A percentile compares a stretch with the other conserved stretches of the same genome.
These are phyloP conservation scores for Bombus impatiens DNA, from an alignment of 1,140 invertebrate genomes.

Conservation along the genomic window DNA sequence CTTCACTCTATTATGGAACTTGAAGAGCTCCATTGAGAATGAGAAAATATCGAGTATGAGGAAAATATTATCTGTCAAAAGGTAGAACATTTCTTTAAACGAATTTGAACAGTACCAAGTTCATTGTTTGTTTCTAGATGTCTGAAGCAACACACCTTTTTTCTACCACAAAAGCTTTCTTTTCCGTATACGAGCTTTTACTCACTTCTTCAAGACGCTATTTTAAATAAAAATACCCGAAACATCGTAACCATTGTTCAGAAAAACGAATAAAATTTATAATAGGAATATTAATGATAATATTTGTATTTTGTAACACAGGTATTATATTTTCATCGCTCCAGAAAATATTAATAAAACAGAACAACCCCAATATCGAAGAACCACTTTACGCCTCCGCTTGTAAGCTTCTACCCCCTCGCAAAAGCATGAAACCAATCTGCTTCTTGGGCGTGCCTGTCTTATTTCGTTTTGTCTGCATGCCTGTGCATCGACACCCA, in stretches of 20 bases:
- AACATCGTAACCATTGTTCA: no score
- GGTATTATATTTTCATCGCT: neutral
- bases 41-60: no score
- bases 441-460: neutral
- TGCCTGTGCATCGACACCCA: conserved; percentile 33
- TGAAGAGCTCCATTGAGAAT: neutral
- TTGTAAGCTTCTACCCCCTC: neutral
- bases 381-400: neutral
- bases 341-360: neutral
- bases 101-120: no score
- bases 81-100: no score
- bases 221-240: no score
- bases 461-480: conserved; percentile 9
- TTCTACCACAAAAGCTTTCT: no score
- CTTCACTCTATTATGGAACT: neutral
- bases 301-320: neutral
- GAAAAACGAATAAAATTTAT: neutral
- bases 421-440: neutral
- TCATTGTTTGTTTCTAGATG: neutral
- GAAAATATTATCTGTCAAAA: no score
- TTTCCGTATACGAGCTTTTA: no score
- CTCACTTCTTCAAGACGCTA: no score
- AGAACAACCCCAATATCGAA: no score
- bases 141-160: neutral
- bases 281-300: neutral